Conservation (phyloP, 2,797 vertebrate genomes). For the Pempheris klunzingeri region DNA sequence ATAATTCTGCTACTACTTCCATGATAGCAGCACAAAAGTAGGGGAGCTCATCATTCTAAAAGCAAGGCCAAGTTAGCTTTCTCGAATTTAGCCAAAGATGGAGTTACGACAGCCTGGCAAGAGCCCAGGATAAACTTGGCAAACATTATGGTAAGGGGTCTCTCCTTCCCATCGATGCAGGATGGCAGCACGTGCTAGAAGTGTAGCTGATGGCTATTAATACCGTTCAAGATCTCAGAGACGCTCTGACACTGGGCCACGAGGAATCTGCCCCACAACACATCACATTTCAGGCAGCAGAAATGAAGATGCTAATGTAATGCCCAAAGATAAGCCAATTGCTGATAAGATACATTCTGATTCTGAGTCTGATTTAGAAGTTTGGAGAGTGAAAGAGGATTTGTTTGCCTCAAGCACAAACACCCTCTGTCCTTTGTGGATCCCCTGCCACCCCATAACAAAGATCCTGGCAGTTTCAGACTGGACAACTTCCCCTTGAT, state of each 20-base stretch:
- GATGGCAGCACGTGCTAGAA: background rate
- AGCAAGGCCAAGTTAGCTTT: background rate
- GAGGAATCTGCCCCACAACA: conserved; percentile 19
- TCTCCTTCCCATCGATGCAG: conserved; percentile 21
- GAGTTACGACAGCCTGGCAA: conserved; percentile 25
- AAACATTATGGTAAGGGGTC: conserved; percentile 36
- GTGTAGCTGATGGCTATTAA: conserved; percentile 29
- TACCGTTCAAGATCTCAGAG: conserved; percentile 26
- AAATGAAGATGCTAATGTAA: conserved; percentile 15
- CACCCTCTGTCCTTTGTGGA: conserved; percentile 4
- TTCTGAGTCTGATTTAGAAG: conserved; percentile 5
- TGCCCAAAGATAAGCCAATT: conserved; percentile 47
- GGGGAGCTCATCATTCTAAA: background rate
- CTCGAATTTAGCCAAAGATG: background rate
- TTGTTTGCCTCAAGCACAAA: conserved; percentile 13
- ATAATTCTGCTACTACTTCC: conserved; percentile 3
- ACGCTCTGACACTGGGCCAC: conserved; percentile 10
- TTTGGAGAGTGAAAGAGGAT: background rate
- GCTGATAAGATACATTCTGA: conserved; percentile 15
- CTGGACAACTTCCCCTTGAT: conserved; percentile 13
- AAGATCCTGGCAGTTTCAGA: conserved; percentile 28
- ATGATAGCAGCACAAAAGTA: background rate
- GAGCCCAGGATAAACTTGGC: conserved; percentile 36
- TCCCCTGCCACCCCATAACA: background rate
- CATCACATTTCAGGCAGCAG: conserved; percentile 6